Conservation (phyloP, 2,113 vertebrate species). For the Sphaerodactylus townsendi region DNA sequence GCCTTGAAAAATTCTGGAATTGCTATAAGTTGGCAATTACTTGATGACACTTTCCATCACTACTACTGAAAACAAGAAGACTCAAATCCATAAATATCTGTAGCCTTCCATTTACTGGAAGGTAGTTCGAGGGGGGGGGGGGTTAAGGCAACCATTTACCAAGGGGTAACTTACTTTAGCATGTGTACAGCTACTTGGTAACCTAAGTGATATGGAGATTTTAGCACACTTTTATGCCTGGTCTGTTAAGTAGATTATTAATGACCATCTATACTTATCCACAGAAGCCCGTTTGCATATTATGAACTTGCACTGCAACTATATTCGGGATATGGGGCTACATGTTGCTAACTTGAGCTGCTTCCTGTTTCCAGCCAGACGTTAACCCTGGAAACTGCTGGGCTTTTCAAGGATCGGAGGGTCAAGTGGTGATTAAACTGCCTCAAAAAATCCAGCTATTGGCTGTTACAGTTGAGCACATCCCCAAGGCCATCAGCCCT, state of each 20-base stretch:
- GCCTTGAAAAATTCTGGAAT: too few species aligned
- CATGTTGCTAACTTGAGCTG: neutral
- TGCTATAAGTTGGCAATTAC: too few species aligned
- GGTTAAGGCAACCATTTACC: neutral
- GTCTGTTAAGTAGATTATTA: neutral
- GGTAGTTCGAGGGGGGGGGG: neutral
- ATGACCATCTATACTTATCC: neutral
- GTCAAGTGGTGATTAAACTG: constrained; percentile 31
- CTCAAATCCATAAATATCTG: neutral
- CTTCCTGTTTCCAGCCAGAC: constrained; percentile 24
- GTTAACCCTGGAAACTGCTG: constrained; percentile 43
- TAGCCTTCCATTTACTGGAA: neutral
- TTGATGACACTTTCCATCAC: neutral
- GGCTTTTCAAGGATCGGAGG: constrained; percentile 30
- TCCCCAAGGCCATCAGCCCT: constrained; percentile 18
- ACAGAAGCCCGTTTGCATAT: neutral
- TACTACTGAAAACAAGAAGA: neutral
- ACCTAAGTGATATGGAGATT: neutral
- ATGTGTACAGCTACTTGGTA: neutral
- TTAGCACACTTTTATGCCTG: neutral
- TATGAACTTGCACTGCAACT: neutral
- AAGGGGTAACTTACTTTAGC: neutral
- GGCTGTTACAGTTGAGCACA: constrained; percentile 30
- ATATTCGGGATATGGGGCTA: too few species aligned
- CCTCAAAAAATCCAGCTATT: constrained; percentile 29